A percentile compares a stretch with the other conserved stretches of the same genome.
Evolutionary conservation across 2,113 vertebrate species (phyloP).

Genomic region (Fulmarus glacialis): DNA sequence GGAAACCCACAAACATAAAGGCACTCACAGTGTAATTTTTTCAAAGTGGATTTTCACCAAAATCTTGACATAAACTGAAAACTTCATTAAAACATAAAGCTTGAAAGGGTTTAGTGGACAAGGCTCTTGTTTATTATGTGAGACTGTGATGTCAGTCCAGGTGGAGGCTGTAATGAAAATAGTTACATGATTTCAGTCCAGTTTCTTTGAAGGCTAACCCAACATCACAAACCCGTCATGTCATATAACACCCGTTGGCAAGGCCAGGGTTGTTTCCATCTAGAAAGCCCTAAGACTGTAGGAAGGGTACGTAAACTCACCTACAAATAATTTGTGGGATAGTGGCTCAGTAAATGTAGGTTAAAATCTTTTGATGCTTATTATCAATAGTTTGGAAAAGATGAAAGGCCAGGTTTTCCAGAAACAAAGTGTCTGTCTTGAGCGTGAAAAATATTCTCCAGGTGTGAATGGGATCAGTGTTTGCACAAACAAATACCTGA

Average conservation of each 20-base stretch:
- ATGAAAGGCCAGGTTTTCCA: background rate
- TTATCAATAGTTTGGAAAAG: background rate
- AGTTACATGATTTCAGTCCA: background rate
- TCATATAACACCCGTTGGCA: background rate
- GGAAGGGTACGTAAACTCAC: background rate
- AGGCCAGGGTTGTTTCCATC: background rate
- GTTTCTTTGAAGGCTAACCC: conserved; percentile 31
- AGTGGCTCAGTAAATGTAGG: background rate
- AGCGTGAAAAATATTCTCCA: background rate
- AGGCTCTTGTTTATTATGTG: conserved; percentile 41
- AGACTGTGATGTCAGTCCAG: conserved; percentile 35
- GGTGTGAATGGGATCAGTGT: background rate
- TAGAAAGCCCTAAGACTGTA: background rate
- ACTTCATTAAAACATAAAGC: conserved; percentile 27
- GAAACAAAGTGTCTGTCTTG: background rate
- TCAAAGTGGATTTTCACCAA: background rate
- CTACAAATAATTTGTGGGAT: background rate
- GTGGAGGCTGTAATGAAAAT: conserved; percentile 45
- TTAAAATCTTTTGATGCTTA: background rate
- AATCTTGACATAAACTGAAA: conserved; percentile 16
- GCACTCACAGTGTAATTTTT: background rate
- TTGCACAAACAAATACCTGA: background rate
- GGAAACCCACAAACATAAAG: conserved; percentile 57
- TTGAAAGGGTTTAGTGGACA: background rate
- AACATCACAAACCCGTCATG: background rate